Percentiles rank a stretch among this genome's conserved stretches.
Evolutionary conservation across 2,113 vertebrate species (phyloP).

Genomic region (Oenanthe melanoleuca): DNA sequence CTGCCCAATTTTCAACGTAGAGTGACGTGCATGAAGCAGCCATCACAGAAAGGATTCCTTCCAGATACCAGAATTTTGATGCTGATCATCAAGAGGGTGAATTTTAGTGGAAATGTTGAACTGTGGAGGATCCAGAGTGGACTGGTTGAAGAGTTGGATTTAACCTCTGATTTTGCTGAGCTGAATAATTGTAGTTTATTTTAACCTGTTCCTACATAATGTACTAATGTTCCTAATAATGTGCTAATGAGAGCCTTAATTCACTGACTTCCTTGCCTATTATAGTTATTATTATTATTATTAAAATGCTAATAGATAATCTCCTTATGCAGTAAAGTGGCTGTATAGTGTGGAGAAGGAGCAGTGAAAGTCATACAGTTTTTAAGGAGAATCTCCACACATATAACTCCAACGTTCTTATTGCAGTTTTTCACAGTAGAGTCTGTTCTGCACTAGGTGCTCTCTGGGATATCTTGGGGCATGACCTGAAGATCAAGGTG

Average conservation of each 20-base stretch:
- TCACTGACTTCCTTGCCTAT: neutral
- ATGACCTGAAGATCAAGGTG: rapidly evolving
- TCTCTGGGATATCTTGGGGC: neutral
- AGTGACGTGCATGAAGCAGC: neutral
- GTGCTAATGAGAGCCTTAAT: neutral
- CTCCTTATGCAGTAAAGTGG: neutral
- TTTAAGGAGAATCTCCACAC: neutral
- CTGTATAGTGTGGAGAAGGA: neutral
- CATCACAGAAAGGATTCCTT: neutral
- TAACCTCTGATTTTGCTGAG: neutral
- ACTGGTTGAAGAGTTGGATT: neutral
- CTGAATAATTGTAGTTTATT: neutral
- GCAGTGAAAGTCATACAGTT: neutral
- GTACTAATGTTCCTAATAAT: neutral
- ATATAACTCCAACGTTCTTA: neutral
- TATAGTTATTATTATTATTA: neutral
- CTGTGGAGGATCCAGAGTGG: neutral
- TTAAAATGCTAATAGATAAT: neutral
- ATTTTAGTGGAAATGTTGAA: neutral
- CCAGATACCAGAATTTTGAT: neutral
- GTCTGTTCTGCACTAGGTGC: neutral
- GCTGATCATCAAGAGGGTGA: neutral
- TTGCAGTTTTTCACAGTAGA: neutral
- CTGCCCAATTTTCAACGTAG: neutral
- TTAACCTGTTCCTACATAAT: neutral